Percentiles rank a stretch among this genome's conserved stretches.
These are phyloP conservation scores for Acinonyx jubatus DNA, from an alignment of 2,113 vertebrate genomes.

Conservation along the genomic window DNA sequence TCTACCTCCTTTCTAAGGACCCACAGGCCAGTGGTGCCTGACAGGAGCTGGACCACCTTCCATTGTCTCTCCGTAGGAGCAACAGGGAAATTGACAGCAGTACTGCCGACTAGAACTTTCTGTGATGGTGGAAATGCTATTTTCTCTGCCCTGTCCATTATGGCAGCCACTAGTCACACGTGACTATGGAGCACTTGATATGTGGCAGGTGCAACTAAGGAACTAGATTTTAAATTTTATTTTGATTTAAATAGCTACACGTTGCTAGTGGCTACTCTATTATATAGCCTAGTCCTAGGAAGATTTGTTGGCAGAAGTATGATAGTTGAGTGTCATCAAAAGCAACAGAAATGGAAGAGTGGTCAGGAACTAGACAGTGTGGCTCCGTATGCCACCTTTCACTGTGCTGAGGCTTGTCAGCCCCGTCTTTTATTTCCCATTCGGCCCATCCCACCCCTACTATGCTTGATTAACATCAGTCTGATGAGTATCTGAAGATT, in stretches of 20 bases:
- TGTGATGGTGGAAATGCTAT: not conserved
- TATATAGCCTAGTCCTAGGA: not conserved
- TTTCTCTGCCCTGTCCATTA: not conserved
- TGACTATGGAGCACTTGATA: not conserved
- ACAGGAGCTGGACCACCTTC: not conserved
- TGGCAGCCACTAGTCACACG: not conserved
- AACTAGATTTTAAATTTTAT: slow-evolving; percentile 43
- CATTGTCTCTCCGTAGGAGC: not conserved
- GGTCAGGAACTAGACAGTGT: not conserved
- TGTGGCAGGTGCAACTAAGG: not conserved
- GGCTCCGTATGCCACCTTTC: not conserved
- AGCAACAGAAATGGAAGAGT: not conserved
- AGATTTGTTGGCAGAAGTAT: slow-evolving; percentile 20
- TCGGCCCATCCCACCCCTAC: not conserved
- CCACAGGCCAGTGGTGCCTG: not conserved
- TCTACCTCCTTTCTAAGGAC: not conserved
- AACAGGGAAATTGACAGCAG: not conserved
- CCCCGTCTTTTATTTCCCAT: not conserved
- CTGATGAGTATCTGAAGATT: slow-evolving; percentile 15
- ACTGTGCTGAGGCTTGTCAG: not conserved
- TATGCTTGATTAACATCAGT: not conserved
- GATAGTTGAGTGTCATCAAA: not conserved
- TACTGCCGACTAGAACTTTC: not conserved
- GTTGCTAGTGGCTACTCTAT: not conserved
- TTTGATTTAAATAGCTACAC: not conserved